Evolutionary conservation across 2,113 vertebrate genomes (phyloP).

Genomic region (Acrocephalus arundinaceus): DNA sequence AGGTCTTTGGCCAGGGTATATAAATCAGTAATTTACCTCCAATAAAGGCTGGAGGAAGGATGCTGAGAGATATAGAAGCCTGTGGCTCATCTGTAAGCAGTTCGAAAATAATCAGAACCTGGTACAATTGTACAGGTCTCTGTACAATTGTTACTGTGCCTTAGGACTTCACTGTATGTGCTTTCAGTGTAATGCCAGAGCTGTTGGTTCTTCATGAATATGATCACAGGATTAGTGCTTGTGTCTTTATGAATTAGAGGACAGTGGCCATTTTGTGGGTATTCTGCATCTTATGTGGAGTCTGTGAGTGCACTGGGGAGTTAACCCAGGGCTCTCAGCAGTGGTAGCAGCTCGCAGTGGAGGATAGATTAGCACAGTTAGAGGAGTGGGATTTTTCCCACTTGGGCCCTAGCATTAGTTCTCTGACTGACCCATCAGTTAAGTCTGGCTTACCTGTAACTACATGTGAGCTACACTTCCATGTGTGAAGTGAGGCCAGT

Average conservation of each 20-base stretch:
- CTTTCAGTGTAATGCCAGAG: not conserved
- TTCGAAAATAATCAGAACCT: not conserved
- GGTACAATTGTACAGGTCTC: not conserved
- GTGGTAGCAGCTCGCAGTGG: not conserved
- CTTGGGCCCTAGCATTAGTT: not conserved
- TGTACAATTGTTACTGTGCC: not conserved
- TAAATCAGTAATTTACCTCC: not conserved
- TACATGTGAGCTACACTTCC: not conserved
- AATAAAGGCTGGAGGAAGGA: not conserved
- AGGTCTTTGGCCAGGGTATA: not conserved
- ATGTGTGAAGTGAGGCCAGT: not conserved
- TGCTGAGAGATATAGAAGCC: not conserved
- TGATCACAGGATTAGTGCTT: not conserved
- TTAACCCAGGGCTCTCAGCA: not conserved
- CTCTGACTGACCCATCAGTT: not conserved
- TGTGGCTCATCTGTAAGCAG: not conserved
- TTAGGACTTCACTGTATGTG: not conserved
- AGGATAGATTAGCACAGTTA: not conserved
- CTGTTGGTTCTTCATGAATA: not conserved
- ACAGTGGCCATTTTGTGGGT: not conserved
- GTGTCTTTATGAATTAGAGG: not conserved
- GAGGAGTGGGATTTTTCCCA: not conserved
- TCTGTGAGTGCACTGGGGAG: not conserved
- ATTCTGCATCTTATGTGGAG: fast-evolving
- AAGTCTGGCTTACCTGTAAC: not conserved